Base-by-base conservation (phyloP, 2,888 invertebrate genomes). In the Dryobotodes eremita region DNA sequence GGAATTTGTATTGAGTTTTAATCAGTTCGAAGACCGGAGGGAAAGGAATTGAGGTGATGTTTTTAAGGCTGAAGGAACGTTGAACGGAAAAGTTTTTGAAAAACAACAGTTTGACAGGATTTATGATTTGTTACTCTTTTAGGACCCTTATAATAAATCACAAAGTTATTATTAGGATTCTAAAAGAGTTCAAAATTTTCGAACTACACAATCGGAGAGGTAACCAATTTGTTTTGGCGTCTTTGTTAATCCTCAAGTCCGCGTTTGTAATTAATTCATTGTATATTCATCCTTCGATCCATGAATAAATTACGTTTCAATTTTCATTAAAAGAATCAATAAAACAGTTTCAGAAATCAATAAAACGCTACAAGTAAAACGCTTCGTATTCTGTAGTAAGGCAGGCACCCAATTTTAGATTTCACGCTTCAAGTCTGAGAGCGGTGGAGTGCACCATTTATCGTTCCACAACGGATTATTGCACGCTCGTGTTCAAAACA, bases 1-100 rank as follows among this genome's bases (percentile, higher is more conserved):
- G 79, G 75, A 78, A 69, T 87, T 79, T 84, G 84, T 82, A 89
- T 88, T 84, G 82, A 85, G 86, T 88, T 86, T 87, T 86, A 85
- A 89, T 90, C 77, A 77, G 77, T 69, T 76, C 74, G 65, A 75
- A 71, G 36, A 64, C 66, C 68, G 50, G 31, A 36, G 59, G 57
- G 31, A 73, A 59, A 26, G 46, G 50, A 46, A 61, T 48, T 26
- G 31, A 59, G 50, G 57, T 71, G 15, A 50, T 71, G 61, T n/a
- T 68, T 70, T 59, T 57, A 20, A 26, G 17, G n/a, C 0, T 61
- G 61, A n/a, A 46, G 46, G 20, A 62, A 42, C 4, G 15, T 17
- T 59, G 7, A 59, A 15, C 8, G n/a, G 26, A 26, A 26, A 1
- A 68, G 17, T 2, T 46, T 42, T 59, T 20, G 6, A 15, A 50